Evolutionary conservation across 2,797 vertebrate genomes (phyloP).

Genomic region (Lerista edwardsae): DNA sequence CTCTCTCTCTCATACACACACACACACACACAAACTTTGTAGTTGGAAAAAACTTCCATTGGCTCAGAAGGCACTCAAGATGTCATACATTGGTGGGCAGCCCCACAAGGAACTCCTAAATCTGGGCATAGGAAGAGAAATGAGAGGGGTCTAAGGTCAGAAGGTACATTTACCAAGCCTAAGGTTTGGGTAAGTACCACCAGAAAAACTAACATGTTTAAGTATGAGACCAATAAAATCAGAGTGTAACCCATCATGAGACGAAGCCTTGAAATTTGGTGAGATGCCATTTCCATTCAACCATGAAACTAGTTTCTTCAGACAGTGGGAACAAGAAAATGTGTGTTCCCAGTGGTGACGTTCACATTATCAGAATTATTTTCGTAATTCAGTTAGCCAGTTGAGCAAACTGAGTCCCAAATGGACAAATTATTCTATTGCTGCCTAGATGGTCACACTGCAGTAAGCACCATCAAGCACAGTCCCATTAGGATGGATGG

Average conservation of each 20-base stretch:
- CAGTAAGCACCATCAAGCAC: conserved; percentile 3
- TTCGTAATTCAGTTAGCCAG: background rate
- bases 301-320: background rate
- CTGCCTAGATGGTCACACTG: background rate
- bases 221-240: background rate
- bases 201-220: background rate
- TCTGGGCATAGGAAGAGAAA: background rate
- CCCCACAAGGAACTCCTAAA: too few species aligned
- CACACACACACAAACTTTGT: too few species aligned
- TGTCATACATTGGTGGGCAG: too few species aligned
- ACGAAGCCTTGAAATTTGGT: background rate
- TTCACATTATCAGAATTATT: background rate
- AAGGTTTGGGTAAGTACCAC: background rate
- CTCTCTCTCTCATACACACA: too few species aligned
- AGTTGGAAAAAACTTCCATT: too few species aligned
- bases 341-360: background rate
- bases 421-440: background rate
- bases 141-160: background rate
- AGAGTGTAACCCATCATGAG: background rate
- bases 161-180: background rate
- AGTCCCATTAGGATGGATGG: background rate
- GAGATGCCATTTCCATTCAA: background rate
- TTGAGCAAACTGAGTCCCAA: conserved; percentile 1
- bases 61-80: too few species aligned
- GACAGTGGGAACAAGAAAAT: background rate